Conservation (phyloP, 1,140 invertebrate genomes). For the Polypedilum vanderplanki region DNA sequence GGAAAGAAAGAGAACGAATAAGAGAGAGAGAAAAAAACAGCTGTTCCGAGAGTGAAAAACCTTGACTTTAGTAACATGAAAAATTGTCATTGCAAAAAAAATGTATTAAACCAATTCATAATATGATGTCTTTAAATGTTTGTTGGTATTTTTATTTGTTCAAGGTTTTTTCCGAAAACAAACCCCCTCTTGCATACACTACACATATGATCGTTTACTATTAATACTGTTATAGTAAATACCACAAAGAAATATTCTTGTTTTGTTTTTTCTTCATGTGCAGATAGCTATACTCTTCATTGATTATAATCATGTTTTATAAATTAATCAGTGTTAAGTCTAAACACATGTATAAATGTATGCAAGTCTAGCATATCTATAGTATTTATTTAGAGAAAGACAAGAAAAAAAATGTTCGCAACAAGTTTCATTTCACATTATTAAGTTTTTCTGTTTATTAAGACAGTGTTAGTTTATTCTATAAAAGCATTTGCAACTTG, state of each 20-base stretch:
- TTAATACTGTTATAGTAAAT: conserved; percentile 13
- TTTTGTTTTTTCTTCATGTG: neutral
- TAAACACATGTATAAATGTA: neutral
- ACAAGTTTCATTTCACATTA: conserved; percentile 2
- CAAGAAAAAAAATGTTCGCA: neutral
- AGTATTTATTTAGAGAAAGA: neutral
- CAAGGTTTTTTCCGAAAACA: conserved; percentile 22
- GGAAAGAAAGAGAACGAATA: no score
- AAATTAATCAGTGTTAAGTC: no score
- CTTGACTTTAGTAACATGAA: no score
- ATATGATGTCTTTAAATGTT: no score
- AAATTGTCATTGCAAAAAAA: no score
- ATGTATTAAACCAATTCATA: no score
- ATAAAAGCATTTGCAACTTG: conserved; percentile 26
- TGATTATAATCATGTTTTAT: no score
- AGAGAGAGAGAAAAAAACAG: no score
- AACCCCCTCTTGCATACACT: neutral
- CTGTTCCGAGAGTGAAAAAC: no score
- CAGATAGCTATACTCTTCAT: neutral
- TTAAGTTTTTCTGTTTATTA: neutral
- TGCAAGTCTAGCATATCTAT: neutral
- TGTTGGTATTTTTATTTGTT: neutral
- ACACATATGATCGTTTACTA: neutral
- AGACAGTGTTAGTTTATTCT: conserved; percentile 21
- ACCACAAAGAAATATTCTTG: neutral